Evolutionary conservation across 2,113 vertebrate species (phyloP), one percentile per base, ranked within the genome.

Genomic region (Brachyistius frenatus): DNA sequence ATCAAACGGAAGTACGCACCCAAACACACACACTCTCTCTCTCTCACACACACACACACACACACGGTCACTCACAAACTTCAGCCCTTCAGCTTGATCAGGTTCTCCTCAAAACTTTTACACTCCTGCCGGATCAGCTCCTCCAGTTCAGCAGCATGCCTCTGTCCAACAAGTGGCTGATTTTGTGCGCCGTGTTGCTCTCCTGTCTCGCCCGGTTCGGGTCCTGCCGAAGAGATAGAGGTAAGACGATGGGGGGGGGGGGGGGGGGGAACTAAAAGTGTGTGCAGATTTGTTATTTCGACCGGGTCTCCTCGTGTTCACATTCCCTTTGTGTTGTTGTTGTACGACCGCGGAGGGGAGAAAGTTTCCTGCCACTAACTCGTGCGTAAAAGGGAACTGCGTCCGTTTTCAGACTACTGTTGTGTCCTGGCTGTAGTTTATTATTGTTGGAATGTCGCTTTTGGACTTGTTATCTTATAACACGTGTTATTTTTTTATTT

Each of bases 1-100:
- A 91, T 91, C 81, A 74, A 55, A 74, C 83, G 91, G 91, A 92
- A 93, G 90, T 86, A 41, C 89, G 57, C 88, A 47, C 83, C 76
- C 83, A 60, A 66, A 31, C 30, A 36, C n/a, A 54, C 60, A 14
- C 58, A 9, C 63, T 5, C 50, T 9, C 57, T 33, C 66, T 1
- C 73, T 0, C 60, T 5, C 61, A 3, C 62, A 13, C 62, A 36
- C 63, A 39, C 23, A 46, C 54, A 47, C 39, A 15, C 15, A n/a
- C 39, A 9, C 47, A 1, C 49, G 23, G 55, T 3, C 63, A 13
- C 63, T 6, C 32, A 32, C 60, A 15, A 60, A 16, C 85, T 23
- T 67, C 32, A 84, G 72, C 63, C 39, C 68, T 88, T 65, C 32
- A 83, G 88, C 36, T 74, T 78, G 50, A 69, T 79, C 46, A 88